Evolutionary conservation across 92 coral and sea anemone species (phyloP).

Genomic region (Diadumene lineata): DNA sequence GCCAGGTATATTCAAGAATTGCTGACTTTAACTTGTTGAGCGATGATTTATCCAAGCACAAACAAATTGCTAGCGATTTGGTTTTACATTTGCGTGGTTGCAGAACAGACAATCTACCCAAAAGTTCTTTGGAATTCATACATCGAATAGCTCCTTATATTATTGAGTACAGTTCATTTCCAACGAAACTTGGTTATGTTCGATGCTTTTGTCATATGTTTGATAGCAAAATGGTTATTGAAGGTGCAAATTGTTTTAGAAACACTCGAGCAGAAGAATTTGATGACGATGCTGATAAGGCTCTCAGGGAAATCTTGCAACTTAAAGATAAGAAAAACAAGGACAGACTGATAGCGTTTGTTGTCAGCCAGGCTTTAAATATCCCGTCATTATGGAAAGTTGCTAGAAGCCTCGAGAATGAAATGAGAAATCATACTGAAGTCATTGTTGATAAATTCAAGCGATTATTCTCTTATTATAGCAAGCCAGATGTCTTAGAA

Average conservation of each 20-base stretch:
- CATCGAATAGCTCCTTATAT: conserved; percentile 19
- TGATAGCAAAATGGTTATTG: neutral
- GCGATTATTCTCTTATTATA: conserved; percentile 3
- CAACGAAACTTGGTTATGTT: conserved; percentile 2
- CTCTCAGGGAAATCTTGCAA: neutral
- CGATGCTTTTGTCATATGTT: conserved; percentile 14
- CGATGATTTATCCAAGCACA: neutral
- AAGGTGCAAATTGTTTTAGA: neutral
- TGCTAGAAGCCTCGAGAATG: neutral
- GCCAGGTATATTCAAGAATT: conserved; percentile 23
- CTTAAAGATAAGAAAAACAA: neutral
- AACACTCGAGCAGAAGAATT: neutral
- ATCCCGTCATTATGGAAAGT: conserved; percentile 44
- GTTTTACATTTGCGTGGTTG: neutral
- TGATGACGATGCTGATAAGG: neutral
- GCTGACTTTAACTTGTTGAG: neutral
- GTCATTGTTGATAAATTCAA: conserved; percentile 13
- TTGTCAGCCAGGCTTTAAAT: conserved; percentile 20
- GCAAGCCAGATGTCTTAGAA: conserved; percentile 45
- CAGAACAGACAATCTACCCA: conserved; percentile 9
- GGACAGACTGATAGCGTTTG: neutral
- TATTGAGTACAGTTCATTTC: conserved; percentile 18
- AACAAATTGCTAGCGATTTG: conserved; percentile 25
- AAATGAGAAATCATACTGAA: neutral
- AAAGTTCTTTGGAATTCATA: conserved; percentile 6